Evolutionary conservation across 1,140 invertebrate genomes (phyloP), one percentile per base, ranked within the genome.

Genomic region (Choristoneura fumiferana): DNA sequence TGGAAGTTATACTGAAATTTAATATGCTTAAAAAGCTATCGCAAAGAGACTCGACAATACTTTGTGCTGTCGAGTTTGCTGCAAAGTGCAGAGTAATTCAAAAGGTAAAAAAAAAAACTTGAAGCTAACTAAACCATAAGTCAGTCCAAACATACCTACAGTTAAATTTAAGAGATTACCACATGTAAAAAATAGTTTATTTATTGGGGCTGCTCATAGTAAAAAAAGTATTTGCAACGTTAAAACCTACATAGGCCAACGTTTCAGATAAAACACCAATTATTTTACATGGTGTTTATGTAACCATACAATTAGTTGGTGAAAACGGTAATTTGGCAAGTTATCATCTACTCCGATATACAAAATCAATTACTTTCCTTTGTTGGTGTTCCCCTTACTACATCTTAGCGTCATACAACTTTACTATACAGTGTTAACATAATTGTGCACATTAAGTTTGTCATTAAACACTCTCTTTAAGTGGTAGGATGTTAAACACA

Each of bases 401-500:
- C 22, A 56, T 56, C 35, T 43, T 45, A 45, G 43, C 34, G 22
- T 49, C 53, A 33, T 56, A 33, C n/a, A n/a, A n/a, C n/a, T n/a
- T n/a, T n/a, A 60, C 22, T 45, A 38, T 54, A 54, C 39, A 34
- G 54, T 61, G 59, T 54, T 45, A 60, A 22, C 22, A 12, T 33
- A 49, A 49, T 49, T 49, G 22, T 49, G 43, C 43, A 49, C 10
- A 49, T 49, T 22, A 49, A 22, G 43, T 33, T 49, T 22, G 22
- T 13, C 43, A 49, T 49, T 29, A 29, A 29, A 49, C 12, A 22
- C 18, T 18, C 43, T 22, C 40, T 43, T 43, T 13, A n/a, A 13
- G 43, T 54, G 22, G 55, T 49, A 58, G 29, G 60, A 64, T 67
- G 58, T 69, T 69, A 59, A 57, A 69, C 61, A 70, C 67, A 69